Conservation (phyloP, 2,113 vertebrate species). For the Atlantisia rogersi region DNA sequence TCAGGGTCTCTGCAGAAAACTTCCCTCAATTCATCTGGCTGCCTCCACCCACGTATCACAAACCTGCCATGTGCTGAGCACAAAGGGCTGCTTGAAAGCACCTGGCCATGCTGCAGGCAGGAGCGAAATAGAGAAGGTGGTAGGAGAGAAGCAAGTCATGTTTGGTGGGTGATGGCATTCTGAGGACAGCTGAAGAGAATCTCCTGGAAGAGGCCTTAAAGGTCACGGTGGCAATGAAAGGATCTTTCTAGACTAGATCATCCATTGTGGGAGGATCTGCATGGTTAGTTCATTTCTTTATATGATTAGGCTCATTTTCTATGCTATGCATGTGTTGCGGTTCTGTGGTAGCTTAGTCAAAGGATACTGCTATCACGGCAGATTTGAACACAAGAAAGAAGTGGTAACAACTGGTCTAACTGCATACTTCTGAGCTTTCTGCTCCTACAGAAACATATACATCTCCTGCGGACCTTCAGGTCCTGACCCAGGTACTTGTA, state of each 20-base stretch:
- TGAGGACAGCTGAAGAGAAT: background rate
- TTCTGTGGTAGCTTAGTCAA: background rate
- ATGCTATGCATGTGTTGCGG: accelerated
- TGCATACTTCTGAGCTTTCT: background rate
- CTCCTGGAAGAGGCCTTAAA: background rate
- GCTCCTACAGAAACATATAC: background rate
- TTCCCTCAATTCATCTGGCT: background rate
- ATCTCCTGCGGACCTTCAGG: background rate
- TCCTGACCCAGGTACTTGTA: background rate
- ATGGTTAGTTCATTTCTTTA: background rate
- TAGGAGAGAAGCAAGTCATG: background rate
- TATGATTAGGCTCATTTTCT: background rate
- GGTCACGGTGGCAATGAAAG: background rate
- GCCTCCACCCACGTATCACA: background rate
- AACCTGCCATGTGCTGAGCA: background rate
- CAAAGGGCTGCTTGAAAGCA: accelerated
- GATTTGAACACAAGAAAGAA: background rate
- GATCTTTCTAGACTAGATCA: background rate
- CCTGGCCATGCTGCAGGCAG: accelerated
- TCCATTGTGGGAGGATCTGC: background rate
- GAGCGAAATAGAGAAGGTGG: background rate
- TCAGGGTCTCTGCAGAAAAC: background rate
- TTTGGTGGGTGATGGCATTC: background rate
- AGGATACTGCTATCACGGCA: background rate
- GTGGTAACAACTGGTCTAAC: background rate